Evolutionary conservation across 2,113 vertebrate genomes (phyloP), one percentile per base, ranked within the genome.

Genomic region (Mastomys coucha): DNA sequence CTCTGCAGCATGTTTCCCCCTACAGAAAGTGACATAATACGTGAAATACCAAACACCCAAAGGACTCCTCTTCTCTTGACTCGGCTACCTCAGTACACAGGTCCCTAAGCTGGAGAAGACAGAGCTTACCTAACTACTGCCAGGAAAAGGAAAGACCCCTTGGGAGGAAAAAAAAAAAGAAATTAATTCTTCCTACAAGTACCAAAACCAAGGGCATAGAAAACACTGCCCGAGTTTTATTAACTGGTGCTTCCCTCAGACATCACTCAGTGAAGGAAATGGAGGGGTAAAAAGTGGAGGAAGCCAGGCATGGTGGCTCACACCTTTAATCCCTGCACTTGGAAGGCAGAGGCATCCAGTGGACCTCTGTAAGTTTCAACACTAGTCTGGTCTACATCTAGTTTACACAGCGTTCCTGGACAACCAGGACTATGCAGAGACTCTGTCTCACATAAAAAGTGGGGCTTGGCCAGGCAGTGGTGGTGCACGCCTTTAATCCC

Each of bases 161-260:
- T 12, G 36, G 69, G 89, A 70, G 86, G 89, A 75, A 86, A 69
- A 70, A 12, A 12, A 26, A 77, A 82, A 28, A 89, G 39, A 88
- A 91, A 45, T 14, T 12, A 70, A 78, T 65, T 85, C 84, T 91
- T 82, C 78, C 36, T 19, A 80, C 17, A 95, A 96, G 80, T 42
- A 78, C 4, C 70, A 72, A 86, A 70, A 45, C n/a, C 69, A 84
- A 87, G 86, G 67, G 36, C 9, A 81, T 19, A 81, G 72, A 89
- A 51, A 31, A 75, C 6, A 86, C 1, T 65, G 70, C 3, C 45
- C 77, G 12, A 28, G 28, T 81, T 92, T 42, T 70, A 70, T 36
- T 63, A 72, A 58, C 17, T 22, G 39, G 20, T 11, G 36, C 11
- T 45, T 58, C 69, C 67, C 45, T 75, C 76, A 28, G 42, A 53